A percentile compares a stretch with the other conserved stretches of the same genome.
These are phyloP conservation scores for Plectropomus leopardus DNA, from an alignment of 2,113 vertebrate genomes.

Conservation along the genomic window DNA sequence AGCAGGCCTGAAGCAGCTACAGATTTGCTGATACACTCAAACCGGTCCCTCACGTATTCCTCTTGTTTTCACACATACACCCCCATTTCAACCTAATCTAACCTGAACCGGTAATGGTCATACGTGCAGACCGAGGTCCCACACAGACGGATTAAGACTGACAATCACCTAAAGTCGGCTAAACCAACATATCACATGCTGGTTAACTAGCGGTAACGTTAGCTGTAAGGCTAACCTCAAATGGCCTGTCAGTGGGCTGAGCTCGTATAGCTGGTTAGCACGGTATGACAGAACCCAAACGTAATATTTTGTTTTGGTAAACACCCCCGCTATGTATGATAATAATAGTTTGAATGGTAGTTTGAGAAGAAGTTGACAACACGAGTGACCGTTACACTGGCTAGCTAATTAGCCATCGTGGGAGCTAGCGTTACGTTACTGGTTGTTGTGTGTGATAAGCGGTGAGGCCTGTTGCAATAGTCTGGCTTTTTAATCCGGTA, in stretches of 20 bases:
- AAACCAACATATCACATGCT: neutral
- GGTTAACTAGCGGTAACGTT: slow-evolving; percentile 42
- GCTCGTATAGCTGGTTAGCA: neutral
- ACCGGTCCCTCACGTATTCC: slow-evolving; percentile 2
- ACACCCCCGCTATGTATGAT: rapidly evolving
- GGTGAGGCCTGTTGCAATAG: slow-evolving; percentile 18
- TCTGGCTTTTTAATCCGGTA: neutral
- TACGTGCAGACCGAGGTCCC: neutral
- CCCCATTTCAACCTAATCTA: neutral
- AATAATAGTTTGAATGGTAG: too few species aligned
- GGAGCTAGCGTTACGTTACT: neutral
- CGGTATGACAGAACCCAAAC: neutral
- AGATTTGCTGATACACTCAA: slow-evolving; percentile 73
- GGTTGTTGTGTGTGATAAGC: slow-evolving; percentile 47
- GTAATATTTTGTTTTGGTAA: rapidly evolving
- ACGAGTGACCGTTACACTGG: neutral
- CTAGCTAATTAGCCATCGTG: slow-evolving; percentile 52
- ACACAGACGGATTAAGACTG: neutral
- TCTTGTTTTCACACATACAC: neutral
- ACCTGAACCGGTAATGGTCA: rapidly evolving
- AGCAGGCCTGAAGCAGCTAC: slow-evolving; percentile 55
- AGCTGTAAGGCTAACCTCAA: slow-evolving; percentile 57
- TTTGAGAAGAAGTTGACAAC: neutral
- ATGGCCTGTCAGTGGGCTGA: neutral
- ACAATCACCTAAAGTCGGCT: neutral